Evolutionary conservation across 2,888 invertebrate genomes (phyloP).

Genomic region (Frankliniella intonsa): DNA sequence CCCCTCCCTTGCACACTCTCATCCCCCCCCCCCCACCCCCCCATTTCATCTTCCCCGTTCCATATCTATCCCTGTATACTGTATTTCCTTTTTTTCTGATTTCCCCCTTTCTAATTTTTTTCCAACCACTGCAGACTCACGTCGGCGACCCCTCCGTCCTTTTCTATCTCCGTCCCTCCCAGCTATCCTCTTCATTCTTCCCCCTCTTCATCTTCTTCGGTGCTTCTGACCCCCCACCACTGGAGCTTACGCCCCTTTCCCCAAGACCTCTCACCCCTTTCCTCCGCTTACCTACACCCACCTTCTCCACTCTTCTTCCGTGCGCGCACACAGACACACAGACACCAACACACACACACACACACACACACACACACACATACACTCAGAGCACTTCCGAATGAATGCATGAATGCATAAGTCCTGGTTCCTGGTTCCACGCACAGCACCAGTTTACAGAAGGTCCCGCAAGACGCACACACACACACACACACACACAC

Average conservation of each 20-base stretch:
- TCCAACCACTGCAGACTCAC: too few relatives aligned
- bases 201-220: too few relatives aligned
- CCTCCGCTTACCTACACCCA: not conserved
- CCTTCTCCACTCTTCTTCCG: not conserved
- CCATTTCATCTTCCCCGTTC: not conserved
- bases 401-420: slow-evolving; percentile 17
- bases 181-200: too few relatives aligned
- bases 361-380: not conserved
- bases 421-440: not conserved
- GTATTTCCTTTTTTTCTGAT: too few relatives aligned
- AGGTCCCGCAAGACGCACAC: not conserved
- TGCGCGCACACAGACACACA: too few relatives aligned
- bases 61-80: not conserved
- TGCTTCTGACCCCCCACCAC: too few relatives aligned
- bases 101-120: too few relatives aligned
- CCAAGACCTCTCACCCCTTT: too few relatives aligned
- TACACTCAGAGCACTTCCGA: slow-evolving; percentile 22
- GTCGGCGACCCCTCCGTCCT: too few relatives aligned
- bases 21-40: not conserved
- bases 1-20: not conserved
- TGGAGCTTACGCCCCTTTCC: too few relatives aligned
- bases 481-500: not conserved
- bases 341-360: not conserved
- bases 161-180: too few relatives aligned
- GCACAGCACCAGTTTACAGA: too few relatives aligned